Conservation (phyloP, 2,113 vertebrate genomes). For the Etheostoma spectabile region DNA sequence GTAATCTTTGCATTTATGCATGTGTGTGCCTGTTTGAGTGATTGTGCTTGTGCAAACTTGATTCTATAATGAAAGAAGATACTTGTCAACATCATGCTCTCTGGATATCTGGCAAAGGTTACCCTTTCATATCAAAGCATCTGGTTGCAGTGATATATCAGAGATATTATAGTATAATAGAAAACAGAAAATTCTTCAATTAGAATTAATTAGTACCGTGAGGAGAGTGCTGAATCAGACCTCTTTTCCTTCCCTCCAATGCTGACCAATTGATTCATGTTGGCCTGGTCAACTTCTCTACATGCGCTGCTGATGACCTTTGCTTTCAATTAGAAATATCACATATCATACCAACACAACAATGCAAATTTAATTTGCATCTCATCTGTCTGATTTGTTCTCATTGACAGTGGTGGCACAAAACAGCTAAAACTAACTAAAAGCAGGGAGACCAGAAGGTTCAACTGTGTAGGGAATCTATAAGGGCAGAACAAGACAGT, state of each 20-base stretch:
- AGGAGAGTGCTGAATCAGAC: conserved; percentile 77
- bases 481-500: conserved; percentile 42
- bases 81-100: conserved; percentile 16
- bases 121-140: conserved; percentile 32
- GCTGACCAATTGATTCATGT: conserved; percentile 70
- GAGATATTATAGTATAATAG: background rate
- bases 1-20: conserved; percentile 41
- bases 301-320: conserved; percentile 65
- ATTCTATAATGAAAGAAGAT: conserved; percentile 27
- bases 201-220: conserved; percentile 27
- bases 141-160: conserved; percentile 9
- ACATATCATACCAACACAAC: conserved; percentile 22
- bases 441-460: background rate
- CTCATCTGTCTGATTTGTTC: background rate
- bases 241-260: conserved; percentile 62
- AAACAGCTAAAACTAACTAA: conserved; percentile 17
- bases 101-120: conserved; percentile 37
- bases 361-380: background rate
- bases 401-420: background rate
- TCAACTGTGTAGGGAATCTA: background rate
- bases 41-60: conserved; percentile 30
- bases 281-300: conserved; percentile 59
- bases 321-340: conserved; percentile 57
- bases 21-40: conserved; percentile 43
- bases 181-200: background rate